Conservation (phyloP, 2,888 invertebrate genomes). For the Drosophila mettleri region DNA sequence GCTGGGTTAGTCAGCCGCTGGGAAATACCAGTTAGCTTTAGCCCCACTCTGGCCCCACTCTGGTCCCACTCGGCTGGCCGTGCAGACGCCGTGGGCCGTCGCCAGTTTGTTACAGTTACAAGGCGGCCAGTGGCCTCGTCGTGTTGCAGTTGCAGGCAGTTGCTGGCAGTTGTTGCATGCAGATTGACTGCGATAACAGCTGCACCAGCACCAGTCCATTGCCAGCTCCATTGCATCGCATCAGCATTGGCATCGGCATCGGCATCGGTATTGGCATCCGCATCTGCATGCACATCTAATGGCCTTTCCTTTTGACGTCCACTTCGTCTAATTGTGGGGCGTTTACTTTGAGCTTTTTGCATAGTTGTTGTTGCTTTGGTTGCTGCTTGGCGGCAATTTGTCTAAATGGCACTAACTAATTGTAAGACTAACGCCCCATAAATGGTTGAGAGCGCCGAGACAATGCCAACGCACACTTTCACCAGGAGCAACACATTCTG, state of each 20-base stretch:
- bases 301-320: conserved; percentile 75
- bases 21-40: conserved; percentile 73
- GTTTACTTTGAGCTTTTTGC: conserved; percentile 47
- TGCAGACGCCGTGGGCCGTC: conserved; percentile 76
- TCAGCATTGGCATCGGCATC: conserved; percentile 41
- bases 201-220: conserved; percentile 14
- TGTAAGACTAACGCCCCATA: conserved; percentile 77
- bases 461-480: conserved; percentile 64
- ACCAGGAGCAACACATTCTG: conserved; percentile 42
- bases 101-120: conserved; percentile 74
- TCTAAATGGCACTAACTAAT: conserved; percentile 79
- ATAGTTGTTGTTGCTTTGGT: conserved; percentile 21
- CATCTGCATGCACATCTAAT: conserved; percentile 68
- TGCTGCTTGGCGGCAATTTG: conserved; percentile 63
- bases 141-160: conserved; percentile 51
- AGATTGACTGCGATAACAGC: conserved; percentile 24
- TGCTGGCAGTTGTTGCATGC: conserved; percentile 25
- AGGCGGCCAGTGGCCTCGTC: conserved; percentile 55
- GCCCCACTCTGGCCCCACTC: conserved; percentile 4
- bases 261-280: conserved; percentile 7
- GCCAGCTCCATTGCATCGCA: no score
- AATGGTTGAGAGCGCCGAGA: conserved; percentile 55
- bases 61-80: conserved; percentile 33
- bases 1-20: conserved; percentile 75
- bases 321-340: conserved; percentile 60